Conservation (phyloP, 2,797 vertebrate genomes). For the Aratinga solstitialis region DNA sequence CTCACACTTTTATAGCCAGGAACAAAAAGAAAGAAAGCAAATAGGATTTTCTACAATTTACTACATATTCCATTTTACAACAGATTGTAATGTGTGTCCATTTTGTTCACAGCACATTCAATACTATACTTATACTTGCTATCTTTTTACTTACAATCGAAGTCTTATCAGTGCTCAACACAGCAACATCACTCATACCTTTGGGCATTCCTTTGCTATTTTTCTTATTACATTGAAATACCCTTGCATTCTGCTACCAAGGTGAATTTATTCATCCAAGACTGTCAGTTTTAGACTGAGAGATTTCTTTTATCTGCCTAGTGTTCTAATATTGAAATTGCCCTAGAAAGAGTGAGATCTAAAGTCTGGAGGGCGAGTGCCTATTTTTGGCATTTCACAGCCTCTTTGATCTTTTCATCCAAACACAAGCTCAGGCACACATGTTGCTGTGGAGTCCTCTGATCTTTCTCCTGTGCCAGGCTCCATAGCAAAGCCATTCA, state of each 20-base stretch:
- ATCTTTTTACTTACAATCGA: slow-evolving; percentile 40
- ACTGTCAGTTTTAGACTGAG: slow-evolving; percentile 5
- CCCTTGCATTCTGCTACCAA: slow-evolving; percentile 21
- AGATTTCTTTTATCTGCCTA: slow-evolving; percentile 48
- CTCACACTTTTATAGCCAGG: not conserved
- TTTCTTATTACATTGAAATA: slow-evolving; percentile 34
- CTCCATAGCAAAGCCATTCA: not conserved
- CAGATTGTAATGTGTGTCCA: not conserved
- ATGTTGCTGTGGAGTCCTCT: not conserved
- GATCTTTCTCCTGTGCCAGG: not conserved
- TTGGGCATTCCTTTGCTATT: slow-evolving; percentile 31
- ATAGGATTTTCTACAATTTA: slow-evolving; percentile 20
- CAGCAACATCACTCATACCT: slow-evolving; percentile 26
- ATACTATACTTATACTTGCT: not conserved
- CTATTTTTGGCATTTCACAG: slow-evolving; percentile 31
- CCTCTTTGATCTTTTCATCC: slow-evolving; percentile 37
- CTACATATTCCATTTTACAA: slow-evolving; percentile 12
- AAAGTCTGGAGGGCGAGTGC: not conserved
- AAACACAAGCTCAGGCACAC: not conserved
- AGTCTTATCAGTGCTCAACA: slow-evolving; percentile 43
- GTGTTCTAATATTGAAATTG: slow-evolving; percentile 39
- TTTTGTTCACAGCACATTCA: not conserved
- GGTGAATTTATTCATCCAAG: slow-evolving; percentile 32
- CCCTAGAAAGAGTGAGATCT: slow-evolving; percentile 54
- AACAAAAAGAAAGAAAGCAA: slow-evolving; percentile 9